Conservation (phyloP, 1,140 invertebrate species). For the Lasioglossum baleicum region DNA sequence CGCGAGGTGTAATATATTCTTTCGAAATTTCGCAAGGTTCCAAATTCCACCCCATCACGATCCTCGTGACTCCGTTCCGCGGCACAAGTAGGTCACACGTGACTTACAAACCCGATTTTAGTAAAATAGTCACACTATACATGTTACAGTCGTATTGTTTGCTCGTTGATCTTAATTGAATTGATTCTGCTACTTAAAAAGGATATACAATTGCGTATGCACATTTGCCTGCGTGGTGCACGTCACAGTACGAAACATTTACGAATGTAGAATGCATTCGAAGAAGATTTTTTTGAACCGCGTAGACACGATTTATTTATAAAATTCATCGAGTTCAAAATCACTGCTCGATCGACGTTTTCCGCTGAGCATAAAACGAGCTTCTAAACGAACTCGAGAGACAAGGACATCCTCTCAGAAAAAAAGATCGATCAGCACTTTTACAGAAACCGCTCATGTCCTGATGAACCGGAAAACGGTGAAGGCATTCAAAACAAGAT, state of each 20-base stretch:
- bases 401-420: background rate
- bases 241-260: background rate
- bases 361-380: background rate
- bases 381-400: background rate
- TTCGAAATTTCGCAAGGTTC: background rate
- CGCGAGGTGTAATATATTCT: background rate
- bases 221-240: background rate
- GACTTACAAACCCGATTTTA: background rate
- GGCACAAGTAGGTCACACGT: background rate
- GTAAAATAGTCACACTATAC: background rate
- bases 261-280: background rate
- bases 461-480: background rate
- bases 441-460: background rate
- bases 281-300: background rate
- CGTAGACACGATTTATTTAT: background rate
- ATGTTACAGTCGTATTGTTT: background rate
- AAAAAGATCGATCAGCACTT: conserved; percentile 19
- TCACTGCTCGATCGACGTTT: background rate
- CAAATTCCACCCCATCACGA: background rate
- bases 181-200: background rate
- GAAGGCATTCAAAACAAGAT: background rate
- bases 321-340: background rate
- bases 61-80: background rate
- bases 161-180: background rate
- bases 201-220: no score